Conservation (phyloP, 1,140 invertebrate species). For the Drusus annulatus region DNA sequence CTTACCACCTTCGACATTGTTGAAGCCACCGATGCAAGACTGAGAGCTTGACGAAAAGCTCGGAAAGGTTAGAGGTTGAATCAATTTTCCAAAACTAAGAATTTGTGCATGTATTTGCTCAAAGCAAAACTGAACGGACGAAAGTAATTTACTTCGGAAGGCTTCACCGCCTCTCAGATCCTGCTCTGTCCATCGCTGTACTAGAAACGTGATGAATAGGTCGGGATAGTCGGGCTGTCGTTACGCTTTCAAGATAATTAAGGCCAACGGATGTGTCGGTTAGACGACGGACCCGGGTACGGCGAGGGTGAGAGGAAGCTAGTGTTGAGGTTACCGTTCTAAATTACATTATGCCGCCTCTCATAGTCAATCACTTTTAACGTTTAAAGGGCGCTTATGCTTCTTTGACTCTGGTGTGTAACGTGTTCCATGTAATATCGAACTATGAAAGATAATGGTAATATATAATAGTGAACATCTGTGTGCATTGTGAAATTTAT, state of each 20-base stretch:
- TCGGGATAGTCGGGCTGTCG: background rate
- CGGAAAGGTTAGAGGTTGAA: too few species aligned
- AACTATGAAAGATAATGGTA: background rate
- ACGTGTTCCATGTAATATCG: background rate
- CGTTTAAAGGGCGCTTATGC: background rate
- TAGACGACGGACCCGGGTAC: background rate
- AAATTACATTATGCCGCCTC: slow-evolving; percentile 6
- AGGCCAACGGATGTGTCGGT: slow-evolving; percentile 19
- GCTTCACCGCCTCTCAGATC: too few species aligned
- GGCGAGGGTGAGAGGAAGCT: background rate
- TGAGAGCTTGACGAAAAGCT: too few species aligned
- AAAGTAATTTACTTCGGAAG: too few species aligned
- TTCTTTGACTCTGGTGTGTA: background rate
- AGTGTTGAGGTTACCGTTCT: background rate
- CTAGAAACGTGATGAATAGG: slow-evolving; percentile 17
- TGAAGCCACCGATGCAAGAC: too few species aligned
- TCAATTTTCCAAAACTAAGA: too few species aligned
- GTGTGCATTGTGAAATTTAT: too few species aligned
- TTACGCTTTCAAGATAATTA: slow-evolving; percentile 6
- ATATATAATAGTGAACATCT: too few species aligned
- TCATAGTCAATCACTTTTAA: background rate
- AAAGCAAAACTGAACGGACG: too few species aligned
- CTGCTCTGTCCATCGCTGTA: too few species aligned
- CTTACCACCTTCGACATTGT: too few species aligned
- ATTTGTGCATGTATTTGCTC: too few species aligned